Evolutionary conservation across 2,888 invertebrate species (phyloP).

Genomic region (Chromoteleia sp.): DNA sequence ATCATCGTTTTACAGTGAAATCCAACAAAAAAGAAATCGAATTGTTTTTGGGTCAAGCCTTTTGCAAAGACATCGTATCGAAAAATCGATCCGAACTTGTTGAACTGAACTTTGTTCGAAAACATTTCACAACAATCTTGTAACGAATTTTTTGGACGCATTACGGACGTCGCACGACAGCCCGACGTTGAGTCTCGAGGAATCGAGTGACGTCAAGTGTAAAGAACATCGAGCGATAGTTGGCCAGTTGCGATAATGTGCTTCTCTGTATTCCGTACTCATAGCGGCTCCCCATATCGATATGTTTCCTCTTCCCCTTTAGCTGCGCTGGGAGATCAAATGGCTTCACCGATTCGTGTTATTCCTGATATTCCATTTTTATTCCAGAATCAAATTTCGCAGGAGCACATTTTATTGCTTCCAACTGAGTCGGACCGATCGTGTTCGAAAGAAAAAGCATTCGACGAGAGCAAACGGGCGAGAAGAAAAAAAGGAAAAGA

Average conservation of each 20-base stretch:
- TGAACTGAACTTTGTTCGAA: not conserved
- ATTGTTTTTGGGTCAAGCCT: too few relatives aligned
- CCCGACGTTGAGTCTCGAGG: constrained; percentile 43
- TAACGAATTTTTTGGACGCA: constrained; percentile 28
- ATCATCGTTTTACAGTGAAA: too few relatives aligned
- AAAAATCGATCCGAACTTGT: not conserved
- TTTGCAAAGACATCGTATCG: too few relatives aligned
- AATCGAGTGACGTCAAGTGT: constrained; percentile 67
- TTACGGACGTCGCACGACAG: constrained; percentile 15
- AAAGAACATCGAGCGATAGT: constrained; percentile 67
- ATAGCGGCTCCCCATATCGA: constrained; percentile 83
- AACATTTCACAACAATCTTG: constrained; percentile 17
- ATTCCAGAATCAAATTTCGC: constrained; percentile 84
- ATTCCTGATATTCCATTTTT: constrained; percentile 83
- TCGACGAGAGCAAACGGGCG: constrained; percentile 10
- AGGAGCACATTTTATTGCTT: constrained; percentile 78
- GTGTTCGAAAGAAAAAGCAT: constrained; percentile 49
- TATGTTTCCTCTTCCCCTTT: constrained; percentile 76
- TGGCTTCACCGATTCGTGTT: constrained; percentile 85
- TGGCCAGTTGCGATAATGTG: constrained; percentile 82
- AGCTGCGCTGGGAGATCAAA: constrained; percentile 81
- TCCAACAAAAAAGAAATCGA: too few relatives aligned
- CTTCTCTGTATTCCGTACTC: constrained; percentile 84
- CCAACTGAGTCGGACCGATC: constrained; percentile 57
- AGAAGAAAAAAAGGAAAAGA: constrained; percentile 14